These are phyloP conservation scores for Drosophila quinaria DNA, from an alignment of 2,888 invertebrate genomes.

Conservation along the genomic window DNA sequence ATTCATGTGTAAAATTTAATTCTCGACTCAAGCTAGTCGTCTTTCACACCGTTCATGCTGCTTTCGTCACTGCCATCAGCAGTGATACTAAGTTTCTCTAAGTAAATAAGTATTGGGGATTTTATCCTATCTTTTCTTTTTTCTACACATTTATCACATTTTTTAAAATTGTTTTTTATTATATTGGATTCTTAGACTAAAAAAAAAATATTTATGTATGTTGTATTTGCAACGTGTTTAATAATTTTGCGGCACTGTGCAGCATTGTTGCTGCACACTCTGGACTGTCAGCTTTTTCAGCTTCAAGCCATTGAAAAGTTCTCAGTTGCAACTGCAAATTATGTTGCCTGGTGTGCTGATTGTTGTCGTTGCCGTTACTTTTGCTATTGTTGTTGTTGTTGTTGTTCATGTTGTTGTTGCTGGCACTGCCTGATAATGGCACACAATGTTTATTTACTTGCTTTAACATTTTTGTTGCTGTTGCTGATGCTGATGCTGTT, in stretches of 20 bases:
- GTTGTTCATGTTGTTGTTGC: slow-evolving; percentile 52
- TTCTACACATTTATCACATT: too few species aligned
- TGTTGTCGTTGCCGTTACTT: slow-evolving; percentile 51
- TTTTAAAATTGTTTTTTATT: too few species aligned
- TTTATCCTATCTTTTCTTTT: too few species aligned
- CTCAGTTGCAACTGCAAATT: slow-evolving; percentile 78
- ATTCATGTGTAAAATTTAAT: too few species aligned
- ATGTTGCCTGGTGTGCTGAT: slow-evolving; percentile 69
- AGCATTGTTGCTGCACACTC: slow-evolving; percentile 24
- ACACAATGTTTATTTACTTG: slow-evolving; percentile 79
- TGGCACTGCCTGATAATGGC: slow-evolving; percentile 75
- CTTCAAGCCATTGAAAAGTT: slow-evolving; percentile 72
- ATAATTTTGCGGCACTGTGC: slow-evolving; percentile 36
- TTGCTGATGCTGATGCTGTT: slow-evolving; percentile 50
- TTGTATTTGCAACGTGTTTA: neutral
- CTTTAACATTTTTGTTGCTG: slow-evolving; percentile 62
- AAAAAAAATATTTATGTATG: neutral
- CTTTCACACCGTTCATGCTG: too few species aligned
- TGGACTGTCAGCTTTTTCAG: slow-evolving; percentile 57
- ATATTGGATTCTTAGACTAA: too few species aligned
- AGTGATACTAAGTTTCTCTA: too few species aligned
- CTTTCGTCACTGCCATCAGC: too few species aligned
- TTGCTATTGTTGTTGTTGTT: slow-evolving; percentile 28
- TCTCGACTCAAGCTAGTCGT: too few species aligned
- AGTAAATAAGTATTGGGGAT: too few species aligned